A percentile compares a stretch with the other conserved stretches of the same genome.
These are phyloP conservation scores for Clunio marinus DNA, from an alignment of 2,888 invertebrate genomes.

Conservation along the genomic window DNA sequence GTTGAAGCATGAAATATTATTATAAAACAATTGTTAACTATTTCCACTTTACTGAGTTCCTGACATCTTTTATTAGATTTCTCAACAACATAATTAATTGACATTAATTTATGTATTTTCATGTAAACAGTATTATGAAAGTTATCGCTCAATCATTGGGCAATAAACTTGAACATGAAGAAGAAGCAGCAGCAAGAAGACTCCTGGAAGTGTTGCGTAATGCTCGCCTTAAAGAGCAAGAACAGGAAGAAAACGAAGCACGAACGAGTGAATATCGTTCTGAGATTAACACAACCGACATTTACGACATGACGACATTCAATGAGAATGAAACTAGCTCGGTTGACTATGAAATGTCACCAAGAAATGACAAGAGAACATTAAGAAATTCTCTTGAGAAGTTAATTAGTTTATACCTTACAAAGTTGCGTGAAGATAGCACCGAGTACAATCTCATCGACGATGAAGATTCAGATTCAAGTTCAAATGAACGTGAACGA, in stretches of 20 bases:
- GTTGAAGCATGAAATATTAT: too few species aligned
- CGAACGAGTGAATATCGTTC: constrained; percentile 14
- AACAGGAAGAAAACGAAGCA: constrained; percentile 37
- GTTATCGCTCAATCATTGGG: constrained; percentile 31
- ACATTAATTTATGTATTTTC: background rate
- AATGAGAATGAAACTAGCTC: background rate
- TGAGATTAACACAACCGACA: background rate
- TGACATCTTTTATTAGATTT: background rate
- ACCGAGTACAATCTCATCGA: constrained; percentile 5
- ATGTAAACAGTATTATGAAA: constrained; percentile 28
- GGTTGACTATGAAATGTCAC: background rate
- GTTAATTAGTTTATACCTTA: constrained; percentile 27
- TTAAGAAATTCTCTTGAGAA: constrained; percentile 30
- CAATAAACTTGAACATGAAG: constrained; percentile 37
- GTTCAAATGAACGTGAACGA: background rate
- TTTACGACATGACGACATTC: constrained; percentile 20
- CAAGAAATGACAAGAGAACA: background rate
- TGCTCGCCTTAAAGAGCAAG: constrained; percentile 41
- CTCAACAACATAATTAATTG: background rate
- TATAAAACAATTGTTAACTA: too few species aligned
- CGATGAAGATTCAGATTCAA: background rate
- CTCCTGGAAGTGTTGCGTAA: constrained; percentile 44
- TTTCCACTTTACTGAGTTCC: background rate
- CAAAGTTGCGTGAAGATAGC: constrained; percentile 29
- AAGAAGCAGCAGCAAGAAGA: constrained; percentile 43